Evolutionary conservation across 1,140 invertebrate species (phyloP).

Genomic region (Drosophila subpulchrella): DNA sequence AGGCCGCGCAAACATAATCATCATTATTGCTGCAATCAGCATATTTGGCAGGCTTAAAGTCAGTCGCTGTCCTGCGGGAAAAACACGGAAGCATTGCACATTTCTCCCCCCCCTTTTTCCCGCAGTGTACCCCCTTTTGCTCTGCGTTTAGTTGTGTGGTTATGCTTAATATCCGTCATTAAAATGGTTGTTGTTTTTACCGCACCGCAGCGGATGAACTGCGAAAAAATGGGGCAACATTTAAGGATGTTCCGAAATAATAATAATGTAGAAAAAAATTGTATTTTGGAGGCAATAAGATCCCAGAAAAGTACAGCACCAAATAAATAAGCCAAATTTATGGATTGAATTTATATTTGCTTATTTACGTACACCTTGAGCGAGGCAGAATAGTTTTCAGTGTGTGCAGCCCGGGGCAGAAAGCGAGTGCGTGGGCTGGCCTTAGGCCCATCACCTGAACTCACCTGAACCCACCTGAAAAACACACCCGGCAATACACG

Average conservation of each 20-base stretch:
- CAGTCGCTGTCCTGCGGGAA: slow-evolving; percentile 21
- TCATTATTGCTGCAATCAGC: slow-evolving; percentile 81
- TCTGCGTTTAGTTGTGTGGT: slow-evolving; percentile 63
- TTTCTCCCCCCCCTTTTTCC: slow-evolving; percentile 17
- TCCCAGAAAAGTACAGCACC: too few species aligned
- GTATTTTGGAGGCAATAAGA: too few species aligned
- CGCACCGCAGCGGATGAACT: slow-evolving; percentile 1
- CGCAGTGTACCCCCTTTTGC: slow-evolving; percentile 13
- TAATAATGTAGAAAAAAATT: not conserved
- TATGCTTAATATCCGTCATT: slow-evolving; percentile 83
- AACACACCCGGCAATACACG: slow-evolving; percentile 23
- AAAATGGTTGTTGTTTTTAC: slow-evolving; percentile 69
- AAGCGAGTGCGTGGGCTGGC: slow-evolving; percentile 30
- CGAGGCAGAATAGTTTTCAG: not conserved
- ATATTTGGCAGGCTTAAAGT: slow-evolving; percentile 75
- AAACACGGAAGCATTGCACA: slow-evolving; percentile 66
- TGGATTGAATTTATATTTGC: too few species aligned
- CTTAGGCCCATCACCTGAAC: slow-evolving; percentile 7
- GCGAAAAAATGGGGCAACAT: not conserved
- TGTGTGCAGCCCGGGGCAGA: slow-evolving; percentile 1
- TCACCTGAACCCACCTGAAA: slow-evolving; percentile 2
- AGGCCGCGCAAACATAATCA: slow-evolving; percentile 78
- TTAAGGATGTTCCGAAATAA: too few species aligned
- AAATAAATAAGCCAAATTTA: not conserved
- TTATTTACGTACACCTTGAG: too few species aligned